A percentile compares a stretch with the other conserved stretches of the same genome.
Conservation (phyloP, 2,113 vertebrate species). For the Stegostoma tigrinum region DNA sequence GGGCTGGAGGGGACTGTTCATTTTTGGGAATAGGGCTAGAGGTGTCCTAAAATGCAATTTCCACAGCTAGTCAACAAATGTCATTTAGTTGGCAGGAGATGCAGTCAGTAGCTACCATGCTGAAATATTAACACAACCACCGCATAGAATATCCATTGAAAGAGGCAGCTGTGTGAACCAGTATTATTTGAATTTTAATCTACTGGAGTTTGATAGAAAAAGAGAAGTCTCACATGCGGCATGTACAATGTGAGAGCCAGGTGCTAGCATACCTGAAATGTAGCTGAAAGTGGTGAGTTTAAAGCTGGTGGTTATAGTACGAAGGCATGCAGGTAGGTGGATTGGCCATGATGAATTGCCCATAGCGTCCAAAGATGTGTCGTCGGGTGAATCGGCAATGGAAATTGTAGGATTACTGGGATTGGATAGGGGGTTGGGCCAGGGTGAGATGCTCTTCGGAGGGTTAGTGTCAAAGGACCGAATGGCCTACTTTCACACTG, state of each 20-base stretch:
- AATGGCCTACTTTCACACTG: too few species aligned
- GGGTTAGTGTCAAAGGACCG: too few species aligned
- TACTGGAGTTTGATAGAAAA: conserved; percentile 8
- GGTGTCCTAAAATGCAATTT: conserved; percentile 13
- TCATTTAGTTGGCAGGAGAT: conserved; percentile 11
- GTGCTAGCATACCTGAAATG: not conserved
- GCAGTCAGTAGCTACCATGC: not conserved
- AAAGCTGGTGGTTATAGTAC: not conserved
- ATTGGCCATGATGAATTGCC: too few species aligned
- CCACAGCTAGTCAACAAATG: conserved; percentile 11
- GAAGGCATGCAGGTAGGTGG: too few species aligned
- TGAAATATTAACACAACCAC: conserved; percentile 22
- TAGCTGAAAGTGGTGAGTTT: not conserved
- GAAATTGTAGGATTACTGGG: too few species aligned
- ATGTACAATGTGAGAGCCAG: not conserved
- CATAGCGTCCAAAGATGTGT: too few species aligned
- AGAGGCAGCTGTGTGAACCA: not conserved
- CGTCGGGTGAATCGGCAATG: too few species aligned
- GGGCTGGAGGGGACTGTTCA: too few species aligned
- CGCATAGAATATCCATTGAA: conserved; percentile 19
- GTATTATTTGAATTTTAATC: not conserved
- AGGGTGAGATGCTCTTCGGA: too few species aligned
- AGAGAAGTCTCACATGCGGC: not conserved
- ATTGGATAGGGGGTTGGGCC: too few species aligned
- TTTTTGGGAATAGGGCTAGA: not conserved